Conservation (phyloP, 2,888 invertebrate genomes). For the Heliconius cydno region DNA sequence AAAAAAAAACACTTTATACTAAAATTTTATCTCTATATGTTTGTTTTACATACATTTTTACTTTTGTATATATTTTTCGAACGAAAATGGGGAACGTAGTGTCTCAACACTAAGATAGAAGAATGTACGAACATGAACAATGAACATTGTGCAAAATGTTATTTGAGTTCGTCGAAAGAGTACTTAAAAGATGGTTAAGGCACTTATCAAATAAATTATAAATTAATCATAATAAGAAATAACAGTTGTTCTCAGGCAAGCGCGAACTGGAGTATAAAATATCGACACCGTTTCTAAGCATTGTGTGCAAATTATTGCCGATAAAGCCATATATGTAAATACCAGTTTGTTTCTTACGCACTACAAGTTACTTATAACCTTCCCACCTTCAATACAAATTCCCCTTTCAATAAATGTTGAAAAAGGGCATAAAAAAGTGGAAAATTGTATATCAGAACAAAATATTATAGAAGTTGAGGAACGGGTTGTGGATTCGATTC, state of each 20-base stretch:
- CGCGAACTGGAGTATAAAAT: constrained; percentile 67
- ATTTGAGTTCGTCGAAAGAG: constrained; percentile 6
- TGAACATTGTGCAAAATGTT: constrained; percentile 10
- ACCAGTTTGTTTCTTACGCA: constrained; percentile 53
- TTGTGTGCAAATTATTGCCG: constrained; percentile 75
- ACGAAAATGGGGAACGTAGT: too few relatives aligned
- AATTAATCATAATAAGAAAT: constrained; percentile 56
- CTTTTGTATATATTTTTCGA: too few relatives aligned
- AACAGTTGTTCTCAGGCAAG: constrained; percentile 61
- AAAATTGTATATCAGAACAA: not conserved
- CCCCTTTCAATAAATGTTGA: constrained; percentile 22
- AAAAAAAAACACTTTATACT: not conserved
- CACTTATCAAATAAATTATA: constrained; percentile 52
- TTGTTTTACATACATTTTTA: too few relatives aligned
- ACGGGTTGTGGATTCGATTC: too few relatives aligned
- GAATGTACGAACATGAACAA: not conserved
- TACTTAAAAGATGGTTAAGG: constrained; percentile 8
- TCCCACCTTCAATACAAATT: constrained; percentile 49
- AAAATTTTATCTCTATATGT: too few relatives aligned
- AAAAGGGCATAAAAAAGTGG: not conserved
- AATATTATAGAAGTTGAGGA: not conserved
- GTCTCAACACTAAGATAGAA: too few relatives aligned
- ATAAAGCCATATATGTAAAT: constrained; percentile 67
- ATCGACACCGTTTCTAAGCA: constrained; percentile 69
- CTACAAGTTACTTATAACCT: constrained; percentile 52